phyloP scores from a whole-genome alignment of 2,113 vertebrate species.

The Marmota flaviventris region DNA sequence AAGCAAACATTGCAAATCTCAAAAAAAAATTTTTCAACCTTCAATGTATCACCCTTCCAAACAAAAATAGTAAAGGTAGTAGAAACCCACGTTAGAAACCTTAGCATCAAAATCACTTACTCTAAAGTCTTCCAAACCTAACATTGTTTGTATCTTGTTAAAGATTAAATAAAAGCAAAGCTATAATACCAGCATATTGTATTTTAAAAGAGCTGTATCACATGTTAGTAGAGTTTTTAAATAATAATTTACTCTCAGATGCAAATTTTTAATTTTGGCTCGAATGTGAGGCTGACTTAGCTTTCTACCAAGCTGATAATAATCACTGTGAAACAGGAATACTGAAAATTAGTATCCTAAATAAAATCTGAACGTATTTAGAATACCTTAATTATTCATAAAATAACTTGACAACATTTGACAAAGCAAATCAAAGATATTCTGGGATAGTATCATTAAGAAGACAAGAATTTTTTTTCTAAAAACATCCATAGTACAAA shows the following conservation, averaged over 20 bases:
- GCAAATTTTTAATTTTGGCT: conserved; percentile 19
- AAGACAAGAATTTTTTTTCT: conserved; percentile 28
- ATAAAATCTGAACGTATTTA: not conserved
- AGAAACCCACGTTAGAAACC: not conserved
- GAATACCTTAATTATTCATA: conserved; percentile 36
- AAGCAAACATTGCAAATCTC: conserved; percentile 29
- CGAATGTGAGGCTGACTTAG: conserved; percentile 43
- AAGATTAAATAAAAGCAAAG: conserved; percentile 18
- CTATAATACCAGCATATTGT: conserved; percentile 4
- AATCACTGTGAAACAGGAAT: conserved; percentile 1
- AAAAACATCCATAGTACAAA: not conserved
- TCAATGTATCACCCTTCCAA: not conserved
- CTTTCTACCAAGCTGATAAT: not conserved
- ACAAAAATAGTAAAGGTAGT: not conserved
- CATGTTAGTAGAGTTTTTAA: conserved; percentile 11
- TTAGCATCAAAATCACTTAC: not conserved
- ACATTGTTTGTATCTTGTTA: not conserved
- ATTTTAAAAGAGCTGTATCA: conserved; percentile 33
- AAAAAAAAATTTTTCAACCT: conserved; percentile 31
- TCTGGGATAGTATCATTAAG: not conserved
- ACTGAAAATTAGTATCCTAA: not conserved
- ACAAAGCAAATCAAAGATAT: conserved; percentile 52
- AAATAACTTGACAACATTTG: conserved; percentile 7
- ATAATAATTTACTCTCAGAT: conserved; percentile 42
- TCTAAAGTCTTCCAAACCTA: not conserved